A percentile compares a stretch with the other conserved stretches of the same genome.
Conservation (phyloP, 1,140 invertebrate genomes). For the Cydia strobilella region DNA sequence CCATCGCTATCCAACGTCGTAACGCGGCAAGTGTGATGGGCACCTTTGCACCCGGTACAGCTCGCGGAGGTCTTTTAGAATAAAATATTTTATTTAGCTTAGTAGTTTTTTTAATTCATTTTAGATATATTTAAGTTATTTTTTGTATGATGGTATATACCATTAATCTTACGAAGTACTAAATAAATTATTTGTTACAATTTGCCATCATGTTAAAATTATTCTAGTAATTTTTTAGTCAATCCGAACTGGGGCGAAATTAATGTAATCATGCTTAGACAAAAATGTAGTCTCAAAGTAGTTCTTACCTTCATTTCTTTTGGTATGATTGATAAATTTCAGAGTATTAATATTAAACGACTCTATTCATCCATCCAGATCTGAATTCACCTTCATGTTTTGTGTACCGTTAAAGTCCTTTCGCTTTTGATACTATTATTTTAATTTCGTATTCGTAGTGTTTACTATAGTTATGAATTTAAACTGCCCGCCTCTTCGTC, state of each 20-base stretch:
- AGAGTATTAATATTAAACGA: not conserved
- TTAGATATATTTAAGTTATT: too few species aligned
- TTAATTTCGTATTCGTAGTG: not conserved
- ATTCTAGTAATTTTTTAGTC: not conserved
- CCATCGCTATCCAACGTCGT: too few species aligned
- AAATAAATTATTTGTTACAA: too few species aligned
- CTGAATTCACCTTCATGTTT: not conserved
- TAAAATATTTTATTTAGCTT: too few species aligned
- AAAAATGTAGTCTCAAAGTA: not conserved
- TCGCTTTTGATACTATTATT: not conserved
- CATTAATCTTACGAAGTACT: too few species aligned
- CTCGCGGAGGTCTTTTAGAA: too few species aligned
- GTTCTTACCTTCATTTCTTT: not conserved
- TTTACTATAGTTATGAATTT: not conserved
- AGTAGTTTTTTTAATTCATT: too few species aligned
- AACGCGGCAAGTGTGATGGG: too few species aligned
- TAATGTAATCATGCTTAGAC: not conserved
- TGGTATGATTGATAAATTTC: not conserved
- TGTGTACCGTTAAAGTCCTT: not conserved
- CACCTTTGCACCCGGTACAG: too few species aligned
- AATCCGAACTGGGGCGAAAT: not conserved
- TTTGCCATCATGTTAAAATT: not conserved
- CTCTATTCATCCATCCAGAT: not conserved
- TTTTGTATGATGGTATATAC: too few species aligned
- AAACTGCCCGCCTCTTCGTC: conserved; percentile 3